Evolutionary conservation across 2,113 vertebrate genomes (phyloP).

Genomic region (Probosciger aterrimus): DNA sequence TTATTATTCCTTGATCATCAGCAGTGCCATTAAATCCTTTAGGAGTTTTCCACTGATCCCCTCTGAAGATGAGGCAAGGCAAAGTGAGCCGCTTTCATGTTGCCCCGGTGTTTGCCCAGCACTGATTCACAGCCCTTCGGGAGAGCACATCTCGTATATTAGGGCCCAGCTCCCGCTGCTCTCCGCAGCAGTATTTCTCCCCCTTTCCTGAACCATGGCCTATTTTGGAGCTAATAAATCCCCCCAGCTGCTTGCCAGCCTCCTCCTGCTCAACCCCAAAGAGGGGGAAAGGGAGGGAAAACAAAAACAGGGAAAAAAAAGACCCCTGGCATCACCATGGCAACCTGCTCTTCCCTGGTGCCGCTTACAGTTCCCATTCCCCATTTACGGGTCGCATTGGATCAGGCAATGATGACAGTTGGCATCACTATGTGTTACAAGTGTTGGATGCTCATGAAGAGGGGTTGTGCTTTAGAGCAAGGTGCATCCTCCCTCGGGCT

Average conservation of each 20-base stretch:
- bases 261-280: background rate
- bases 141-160: background rate
- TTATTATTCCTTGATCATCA: background rate
- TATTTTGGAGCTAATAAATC: background rate
- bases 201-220: background rate
- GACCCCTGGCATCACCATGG: constrained; percentile 6
- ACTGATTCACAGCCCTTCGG: background rate
- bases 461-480: background rate
- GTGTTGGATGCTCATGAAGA: background rate
- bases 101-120: background rate
- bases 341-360: background rate
- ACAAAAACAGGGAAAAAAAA: rapidly evolving
- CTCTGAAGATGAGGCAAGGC: background rate
- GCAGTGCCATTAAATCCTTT: background rate
- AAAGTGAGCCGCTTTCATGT: rapidly evolving
- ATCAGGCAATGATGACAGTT: background rate
- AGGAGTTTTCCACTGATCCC: background rate
- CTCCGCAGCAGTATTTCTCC: background rate
- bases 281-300: background rate
- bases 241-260: background rate
- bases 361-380: background rate
- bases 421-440: rapidly evolving
- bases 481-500: rapidly evolving
- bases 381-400: background rate
- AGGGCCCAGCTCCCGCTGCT: background rate